Percentiles rank a stretch among this genome's conserved stretches.
phyloP scores from a whole-genome alignment of 1,140 invertebrate species.

The Steinernema khuongi region DNA sequence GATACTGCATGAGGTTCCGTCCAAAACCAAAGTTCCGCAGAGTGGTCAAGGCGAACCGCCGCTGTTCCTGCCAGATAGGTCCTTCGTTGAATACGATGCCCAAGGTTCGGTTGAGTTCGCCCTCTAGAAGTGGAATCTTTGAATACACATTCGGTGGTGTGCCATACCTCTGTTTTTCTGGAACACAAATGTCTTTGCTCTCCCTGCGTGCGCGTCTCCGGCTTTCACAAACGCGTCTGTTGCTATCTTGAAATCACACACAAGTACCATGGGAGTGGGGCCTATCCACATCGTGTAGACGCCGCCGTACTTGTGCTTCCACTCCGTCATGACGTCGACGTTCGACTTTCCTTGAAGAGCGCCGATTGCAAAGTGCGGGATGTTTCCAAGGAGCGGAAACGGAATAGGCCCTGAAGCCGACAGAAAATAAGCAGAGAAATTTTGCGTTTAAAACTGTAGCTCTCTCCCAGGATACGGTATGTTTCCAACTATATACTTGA shows the following conservation, averaged over 20 bases:
- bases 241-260: background rate
- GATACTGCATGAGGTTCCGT: background rate
- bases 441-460: background rate
- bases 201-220: background rate
- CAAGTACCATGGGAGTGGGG: background rate
- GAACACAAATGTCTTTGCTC: background rate
- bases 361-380: background rate
- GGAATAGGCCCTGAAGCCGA: background rate
- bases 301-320: background rate
- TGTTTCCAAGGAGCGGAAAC: background rate
- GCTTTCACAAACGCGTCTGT: background rate
- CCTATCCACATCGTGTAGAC: slow-evolving; percentile 1
- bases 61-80: background rate
- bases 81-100: background rate
- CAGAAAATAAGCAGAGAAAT: background rate
- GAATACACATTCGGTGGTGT: background rate
- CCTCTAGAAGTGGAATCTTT: too few relatives aligned
- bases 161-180: background rate
- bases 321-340: background rate
- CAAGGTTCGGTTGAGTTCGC: too few relatives aligned
- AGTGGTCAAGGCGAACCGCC: background rate
- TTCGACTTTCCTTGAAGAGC: background rate
- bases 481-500: too few relatives aligned
- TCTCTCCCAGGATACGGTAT: too few relatives aligned
- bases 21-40: background rate